phyloP scores from a whole-genome alignment of 2,113 vertebrate genomes.

The Atractosteus spatula region DNA sequence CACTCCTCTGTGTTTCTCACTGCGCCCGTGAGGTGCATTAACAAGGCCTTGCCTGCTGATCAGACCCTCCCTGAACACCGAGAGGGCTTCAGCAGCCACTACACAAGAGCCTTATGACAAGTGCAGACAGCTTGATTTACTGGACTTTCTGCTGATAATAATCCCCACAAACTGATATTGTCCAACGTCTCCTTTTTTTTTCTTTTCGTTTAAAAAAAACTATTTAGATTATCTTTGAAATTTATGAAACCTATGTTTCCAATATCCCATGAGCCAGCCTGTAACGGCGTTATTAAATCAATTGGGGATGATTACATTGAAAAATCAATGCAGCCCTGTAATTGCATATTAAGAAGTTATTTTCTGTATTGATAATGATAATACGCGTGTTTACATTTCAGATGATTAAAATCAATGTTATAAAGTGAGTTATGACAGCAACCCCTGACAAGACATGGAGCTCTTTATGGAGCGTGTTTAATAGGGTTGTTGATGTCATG shows the following conservation, averaged over 20 bases:
- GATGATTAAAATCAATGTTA: slow-evolving; percentile 82
- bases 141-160: slow-evolving; percentile 59
- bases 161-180: slow-evolving; percentile 58
- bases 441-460: slow-evolving; percentile 56
- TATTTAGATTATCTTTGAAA: slow-evolving; percentile 68
- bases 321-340: slow-evolving; percentile 87
- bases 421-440: slow-evolving; percentile 72
- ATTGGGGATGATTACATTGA: slow-evolving; percentile 80
- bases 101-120: slow-evolving; percentile 43
- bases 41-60: too few species aligned
- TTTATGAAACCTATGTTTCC: slow-evolving; percentile 86
- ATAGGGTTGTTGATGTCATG: slow-evolving; percentile 69
- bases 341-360: slow-evolving; percentile 93
- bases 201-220: slow-evolving; percentile 36
- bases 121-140: slow-evolving; percentile 67
- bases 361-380: slow-evolving; percentile 89
- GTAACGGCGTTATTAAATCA: slow-evolving; percentile 92
- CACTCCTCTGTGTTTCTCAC: too few species aligned
- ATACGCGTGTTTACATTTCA: slow-evolving; percentile 88
- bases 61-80: too few species aligned
- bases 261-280: slow-evolving; percentile 79
- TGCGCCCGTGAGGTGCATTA: too few species aligned
- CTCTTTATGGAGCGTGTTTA: slow-evolving; percentile 69
- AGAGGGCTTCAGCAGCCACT: too few species aligned
- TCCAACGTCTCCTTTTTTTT: slow-evolving; percentile 43